Percentiles rank a stretch among this genome's conserved stretches.
These are phyloP conservation scores for Formicarius rufipectus DNA, from an alignment of 2,113 vertebrate species.

Conservation along the genomic window DNA sequence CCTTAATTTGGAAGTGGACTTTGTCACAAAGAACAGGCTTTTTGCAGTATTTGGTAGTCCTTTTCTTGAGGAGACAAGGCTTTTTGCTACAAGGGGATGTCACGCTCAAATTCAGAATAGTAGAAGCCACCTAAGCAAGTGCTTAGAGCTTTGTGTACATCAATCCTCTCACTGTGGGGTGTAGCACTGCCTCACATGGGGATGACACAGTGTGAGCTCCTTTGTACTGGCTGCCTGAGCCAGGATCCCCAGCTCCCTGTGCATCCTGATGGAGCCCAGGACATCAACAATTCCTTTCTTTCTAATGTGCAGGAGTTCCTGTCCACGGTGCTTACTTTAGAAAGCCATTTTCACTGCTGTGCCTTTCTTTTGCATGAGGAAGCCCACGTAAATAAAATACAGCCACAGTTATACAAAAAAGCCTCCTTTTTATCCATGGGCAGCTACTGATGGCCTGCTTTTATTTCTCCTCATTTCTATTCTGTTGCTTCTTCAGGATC, in stretches of 20 bases:
- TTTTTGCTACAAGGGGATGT: background rate
- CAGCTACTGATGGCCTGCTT: background rate
- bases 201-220: rapidly evolving
- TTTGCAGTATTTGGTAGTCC: background rate
- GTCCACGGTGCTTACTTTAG: background rate
- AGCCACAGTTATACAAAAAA: background rate
- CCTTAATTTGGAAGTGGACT: background rate
- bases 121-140: background rate
- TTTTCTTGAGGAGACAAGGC: background rate
- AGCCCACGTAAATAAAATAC: background rate
- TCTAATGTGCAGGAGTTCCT: background rate
- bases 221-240: background rate
- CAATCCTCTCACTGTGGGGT: rapidly evolving
- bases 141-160: background rate
- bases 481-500: background rate
- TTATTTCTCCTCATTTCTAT: background rate
- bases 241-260: background rate
- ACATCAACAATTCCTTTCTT: background rate
- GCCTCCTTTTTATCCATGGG: background rate
- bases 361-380: background rate
- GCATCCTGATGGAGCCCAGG: background rate
- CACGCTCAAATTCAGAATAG: background rate
- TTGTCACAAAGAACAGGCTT: background rate
- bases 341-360: background rate
- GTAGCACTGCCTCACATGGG: background rate